Evolutionary conservation across 2,797 vertebrate species (phyloP), one percentile per base, ranked within the genome.

Genomic region (Spinus pinus): DNA sequence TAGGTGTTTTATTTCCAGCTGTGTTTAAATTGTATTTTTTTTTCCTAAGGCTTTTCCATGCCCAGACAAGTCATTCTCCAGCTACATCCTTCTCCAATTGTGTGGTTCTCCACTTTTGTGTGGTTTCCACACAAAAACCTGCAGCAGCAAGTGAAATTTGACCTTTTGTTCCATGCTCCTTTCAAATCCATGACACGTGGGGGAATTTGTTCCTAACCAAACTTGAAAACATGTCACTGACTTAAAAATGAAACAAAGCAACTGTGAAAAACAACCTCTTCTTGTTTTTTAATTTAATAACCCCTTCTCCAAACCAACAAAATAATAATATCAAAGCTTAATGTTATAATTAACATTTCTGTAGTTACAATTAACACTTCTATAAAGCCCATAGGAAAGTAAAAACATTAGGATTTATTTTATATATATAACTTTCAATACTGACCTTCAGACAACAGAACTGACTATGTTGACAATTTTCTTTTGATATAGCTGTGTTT

Each of bases 81-180:
- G 30, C 39, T 81, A 37, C 37, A 65, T 56, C 27, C 10, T 86
- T 78, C 62, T 86, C n/a, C 24, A 60, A 5, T 12, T 82, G 35
- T 60, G 24, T 3, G 15, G 39, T 41, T 41, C 39, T 41, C 39
- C 39, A 41, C 7, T 16, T 41, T 41, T 41, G 2, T 81, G 49
- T 28, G 22, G 25, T 44, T 95, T 88, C 35, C 56, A 60, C 60
- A 41, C 14, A 92, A 50, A 87, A 95, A 83, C 41, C 31, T 33
- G 25, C 33, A 93, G 27, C 28, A 94, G 30, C 54, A 81, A 82
- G 50, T 89, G 49, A 46, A 87, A 83, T 77, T 30, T 90, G 71
- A 86, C 78, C 74, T 80, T 94, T 90, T 81, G 73, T 78, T 73
- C 61, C 19, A 11, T 56, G 60, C 54, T 81, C 15, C 5, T 51